These are phyloP conservation scores for Stratiomys singularior DNA, from an alignment of 2,888 invertebrate species.

Conservation along the genomic window DNA sequence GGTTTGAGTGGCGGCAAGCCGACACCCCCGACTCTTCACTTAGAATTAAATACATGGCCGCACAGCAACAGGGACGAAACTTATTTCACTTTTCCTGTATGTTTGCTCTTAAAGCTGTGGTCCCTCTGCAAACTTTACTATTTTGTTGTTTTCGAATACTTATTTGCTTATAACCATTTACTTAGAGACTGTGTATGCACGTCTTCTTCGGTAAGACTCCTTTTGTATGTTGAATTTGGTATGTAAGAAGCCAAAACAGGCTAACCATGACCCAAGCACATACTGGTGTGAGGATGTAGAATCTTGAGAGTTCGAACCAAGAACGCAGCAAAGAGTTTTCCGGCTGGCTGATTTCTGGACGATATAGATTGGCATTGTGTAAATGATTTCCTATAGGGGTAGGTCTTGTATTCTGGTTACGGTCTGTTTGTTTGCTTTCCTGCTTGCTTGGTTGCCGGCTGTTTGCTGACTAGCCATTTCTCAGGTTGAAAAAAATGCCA, in stretches of 20 bases:
- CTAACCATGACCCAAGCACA: neutral
- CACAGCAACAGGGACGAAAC: neutral
- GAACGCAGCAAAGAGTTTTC: slow-evolving; percentile 10
- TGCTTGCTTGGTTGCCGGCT: neutral
- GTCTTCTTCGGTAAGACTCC: neutral
- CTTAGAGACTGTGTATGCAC: no score
- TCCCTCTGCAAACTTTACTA: no score
- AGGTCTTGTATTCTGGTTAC: slow-evolving; percentile 15
- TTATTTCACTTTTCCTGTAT: neutral
- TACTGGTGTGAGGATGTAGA: neutral
- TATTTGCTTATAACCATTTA: no score
- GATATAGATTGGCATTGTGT: neutral
- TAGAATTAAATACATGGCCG: neutral
- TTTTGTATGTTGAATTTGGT: neutral
- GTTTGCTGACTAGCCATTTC: neutral
- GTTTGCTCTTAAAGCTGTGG: no score
- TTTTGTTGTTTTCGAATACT: no score
- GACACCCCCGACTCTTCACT: neutral
- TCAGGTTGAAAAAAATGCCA: slow-evolving; percentile 13
- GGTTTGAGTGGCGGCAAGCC: slow-evolving; percentile 30
- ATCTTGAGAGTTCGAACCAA: slow-evolving; percentile 1
- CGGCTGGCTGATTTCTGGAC: slow-evolving; percentile 2
- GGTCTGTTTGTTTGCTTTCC: neutral
- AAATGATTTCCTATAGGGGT: slow-evolving; percentile 21
- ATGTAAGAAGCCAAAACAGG: no score